phyloP scores from a whole-genome alignment of 2,797 vertebrate genomes.

The Muscicapa striata region DNA sequence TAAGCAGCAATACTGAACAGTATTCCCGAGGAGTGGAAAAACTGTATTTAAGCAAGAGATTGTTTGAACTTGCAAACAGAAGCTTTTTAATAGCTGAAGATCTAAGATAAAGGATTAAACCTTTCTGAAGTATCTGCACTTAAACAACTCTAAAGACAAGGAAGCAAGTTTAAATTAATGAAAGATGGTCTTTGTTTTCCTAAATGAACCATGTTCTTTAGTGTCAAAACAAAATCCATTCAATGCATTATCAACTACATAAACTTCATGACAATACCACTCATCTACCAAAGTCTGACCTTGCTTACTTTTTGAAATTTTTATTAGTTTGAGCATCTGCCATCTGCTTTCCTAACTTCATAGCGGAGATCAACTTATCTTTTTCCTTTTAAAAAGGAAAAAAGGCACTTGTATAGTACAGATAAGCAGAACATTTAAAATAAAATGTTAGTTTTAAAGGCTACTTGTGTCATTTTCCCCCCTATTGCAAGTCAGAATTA shows the following conservation, averaged over 20 bases:
- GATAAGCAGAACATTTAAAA: background rate
- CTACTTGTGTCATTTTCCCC: background rate
- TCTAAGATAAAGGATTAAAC: constrained; percentile 73
- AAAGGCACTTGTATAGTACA: background rate
- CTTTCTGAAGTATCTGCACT: constrained; percentile 63
- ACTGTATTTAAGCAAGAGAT: constrained; percentile 78
- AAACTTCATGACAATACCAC: constrained; percentile 24
- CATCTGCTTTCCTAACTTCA: background rate
- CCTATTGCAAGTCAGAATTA: background rate
- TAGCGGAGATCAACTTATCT: background rate
- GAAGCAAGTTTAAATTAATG: constrained; percentile 64
- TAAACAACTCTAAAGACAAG: constrained; percentile 67
- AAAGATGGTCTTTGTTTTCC: constrained; percentile 61
- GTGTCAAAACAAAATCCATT: constrained; percentile 37
- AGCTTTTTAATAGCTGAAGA: constrained; percentile 79
- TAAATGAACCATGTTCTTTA: constrained; percentile 49
- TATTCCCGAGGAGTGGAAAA: constrained; percentile 77
- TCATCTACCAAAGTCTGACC: background rate
- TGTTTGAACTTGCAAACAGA: constrained; percentile 79
- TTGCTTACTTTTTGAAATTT: constrained; percentile 19
- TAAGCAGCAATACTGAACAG: constrained; percentile 73
- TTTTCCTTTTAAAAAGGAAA: background rate
- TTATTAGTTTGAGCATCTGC: background rate
- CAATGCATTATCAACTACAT: background rate
- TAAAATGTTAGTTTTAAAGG: background rate